A percentile compares a stretch with the other conserved stretches of the same genome.
Evolutionary conservation across 2,888 invertebrate genomes (phyloP).

Genomic region (Drosophila mayaguana): DNA sequence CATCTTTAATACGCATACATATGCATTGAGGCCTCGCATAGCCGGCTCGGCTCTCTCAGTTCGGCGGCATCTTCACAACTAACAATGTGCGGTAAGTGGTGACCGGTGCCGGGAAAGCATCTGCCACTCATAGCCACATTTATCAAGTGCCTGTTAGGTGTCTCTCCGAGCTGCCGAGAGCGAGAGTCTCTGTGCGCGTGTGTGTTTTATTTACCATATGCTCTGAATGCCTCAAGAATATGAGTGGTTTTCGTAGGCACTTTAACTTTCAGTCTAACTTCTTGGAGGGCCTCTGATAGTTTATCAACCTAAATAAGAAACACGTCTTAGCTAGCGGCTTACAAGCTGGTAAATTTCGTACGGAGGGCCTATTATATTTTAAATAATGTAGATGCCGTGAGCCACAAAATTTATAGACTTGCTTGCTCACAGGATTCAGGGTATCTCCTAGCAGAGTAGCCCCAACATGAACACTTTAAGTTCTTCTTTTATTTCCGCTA

Average conservation of each 20-base stretch:
- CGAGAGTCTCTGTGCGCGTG: constrained; percentile 23
- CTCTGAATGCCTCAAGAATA: constrained; percentile 49
- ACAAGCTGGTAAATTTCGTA: not conserved
- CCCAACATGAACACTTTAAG: not conserved
- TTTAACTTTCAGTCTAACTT: constrained; percentile 35
- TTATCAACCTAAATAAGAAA: not conserved
- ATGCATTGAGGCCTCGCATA: constrained; percentile 51
- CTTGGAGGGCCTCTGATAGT: constrained; percentile 15
- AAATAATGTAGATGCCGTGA: not conserved
- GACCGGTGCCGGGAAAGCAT: constrained; percentile 20
- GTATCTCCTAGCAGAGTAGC: not conserved
- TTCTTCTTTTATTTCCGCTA: constrained; percentile 5
- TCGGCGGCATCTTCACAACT: constrained; percentile 61
- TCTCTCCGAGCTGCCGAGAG: constrained; percentile 35
- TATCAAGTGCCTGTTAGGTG: constrained; percentile 60
- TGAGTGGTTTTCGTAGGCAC: constrained; percentile 41
- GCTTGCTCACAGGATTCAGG: too few relatives aligned
- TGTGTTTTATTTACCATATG: constrained; percentile 72
- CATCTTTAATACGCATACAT: constrained; percentile 59
- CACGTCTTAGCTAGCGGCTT: not conserved
- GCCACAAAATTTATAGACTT: too few relatives aligned
- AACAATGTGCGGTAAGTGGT: constrained; percentile 65
- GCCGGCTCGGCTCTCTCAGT: constrained; percentile 49
- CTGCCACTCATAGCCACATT: constrained; percentile 51
- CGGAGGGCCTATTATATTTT: not conserved